Evolutionary conservation across 2,888 invertebrate species (phyloP).

Genomic region (Nemotelus pantherinus): DNA sequence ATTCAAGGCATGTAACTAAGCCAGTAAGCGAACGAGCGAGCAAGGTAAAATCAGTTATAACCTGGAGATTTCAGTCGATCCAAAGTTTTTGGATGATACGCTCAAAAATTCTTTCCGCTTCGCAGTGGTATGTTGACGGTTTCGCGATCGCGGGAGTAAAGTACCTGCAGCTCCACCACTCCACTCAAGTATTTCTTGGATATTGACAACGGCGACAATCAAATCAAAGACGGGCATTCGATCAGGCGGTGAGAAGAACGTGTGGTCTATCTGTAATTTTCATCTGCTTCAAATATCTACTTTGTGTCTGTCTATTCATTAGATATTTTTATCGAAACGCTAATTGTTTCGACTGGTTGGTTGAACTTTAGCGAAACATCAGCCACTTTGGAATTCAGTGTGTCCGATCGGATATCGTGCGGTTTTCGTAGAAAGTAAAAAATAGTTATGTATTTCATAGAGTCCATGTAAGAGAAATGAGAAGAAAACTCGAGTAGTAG

Average conservation of each 20-base stretch:
- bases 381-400: not conserved
- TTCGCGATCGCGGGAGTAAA: conserved; percentile 14
- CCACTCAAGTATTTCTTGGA: too few species aligned
- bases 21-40: too few species aligned
- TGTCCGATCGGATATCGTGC: conserved; percentile 29
- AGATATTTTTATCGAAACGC: too few species aligned
- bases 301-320: too few species aligned
- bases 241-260: too few species aligned
- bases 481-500: not conserved
- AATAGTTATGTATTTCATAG: not conserved
- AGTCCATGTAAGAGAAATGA: not conserved
- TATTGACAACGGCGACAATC: too few species aligned
- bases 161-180: too few species aligned
- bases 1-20: conserved; percentile 37
- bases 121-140: not conserved
- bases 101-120: not conserved
- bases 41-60: conserved; percentile 41
- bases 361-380: too few species aligned
- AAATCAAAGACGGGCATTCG: too few species aligned
- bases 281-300: not conserved
- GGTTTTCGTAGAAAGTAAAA: conserved; percentile 42
- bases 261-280: conserved; percentile 15
- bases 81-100: conserved; percentile 46
- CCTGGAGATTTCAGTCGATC: conserved; percentile 49
- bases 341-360: too few species aligned